A percentile compares a stretch with the other conserved stretches of the same genome.
phyloP scores from a whole-genome alignment of 2,113 vertebrate genomes.

The Polypterus bichir region DNA sequence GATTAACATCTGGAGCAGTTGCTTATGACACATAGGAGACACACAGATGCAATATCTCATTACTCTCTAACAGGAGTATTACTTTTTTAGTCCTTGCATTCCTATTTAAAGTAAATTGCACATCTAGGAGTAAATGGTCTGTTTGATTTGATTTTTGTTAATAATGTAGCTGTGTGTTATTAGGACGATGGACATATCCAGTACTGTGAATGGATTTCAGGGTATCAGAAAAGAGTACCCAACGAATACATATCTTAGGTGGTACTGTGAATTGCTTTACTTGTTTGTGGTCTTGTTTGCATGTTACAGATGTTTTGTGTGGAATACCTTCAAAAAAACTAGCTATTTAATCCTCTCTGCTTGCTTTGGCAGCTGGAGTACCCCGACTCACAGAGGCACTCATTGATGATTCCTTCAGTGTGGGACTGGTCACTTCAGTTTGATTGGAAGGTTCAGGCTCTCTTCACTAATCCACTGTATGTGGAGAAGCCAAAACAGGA shows the following conservation, averaged over 20 bases:
- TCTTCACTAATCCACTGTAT: conserved; percentile 73
- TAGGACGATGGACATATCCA: too few species aligned
- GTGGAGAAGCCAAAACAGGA: conserved; percentile 60
- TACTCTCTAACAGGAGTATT: too few species aligned
- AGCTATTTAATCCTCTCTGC: conserved; percentile 20
- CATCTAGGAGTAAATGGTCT: too few species aligned
- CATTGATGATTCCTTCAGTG: conserved; percentile 60
- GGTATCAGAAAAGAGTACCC: too few species aligned
- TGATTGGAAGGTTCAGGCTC: conserved; percentile 60
- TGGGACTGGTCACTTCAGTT: conserved; percentile 85
- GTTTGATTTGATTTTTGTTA: too few species aligned
- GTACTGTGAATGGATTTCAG: too few species aligned
- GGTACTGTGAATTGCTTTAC: background rate
- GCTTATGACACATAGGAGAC: too few species aligned
- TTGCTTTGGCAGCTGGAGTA: conserved; percentile 62
- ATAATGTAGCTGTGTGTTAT: too few species aligned
- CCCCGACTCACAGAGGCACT: conserved; percentile 44
- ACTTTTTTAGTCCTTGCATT: too few species aligned
- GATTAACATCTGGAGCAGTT: too few species aligned
- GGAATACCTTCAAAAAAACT: background rate
- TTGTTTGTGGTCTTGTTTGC: background rate
- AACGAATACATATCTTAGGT: background rate
- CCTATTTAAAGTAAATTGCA: too few species aligned
- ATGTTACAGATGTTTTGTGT: conserved; percentile 2
- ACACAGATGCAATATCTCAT: too few species aligned